Evolutionary conservation across 2,113 vertebrate species (phyloP).

Genomic region (Prunella himalayana): DNA sequence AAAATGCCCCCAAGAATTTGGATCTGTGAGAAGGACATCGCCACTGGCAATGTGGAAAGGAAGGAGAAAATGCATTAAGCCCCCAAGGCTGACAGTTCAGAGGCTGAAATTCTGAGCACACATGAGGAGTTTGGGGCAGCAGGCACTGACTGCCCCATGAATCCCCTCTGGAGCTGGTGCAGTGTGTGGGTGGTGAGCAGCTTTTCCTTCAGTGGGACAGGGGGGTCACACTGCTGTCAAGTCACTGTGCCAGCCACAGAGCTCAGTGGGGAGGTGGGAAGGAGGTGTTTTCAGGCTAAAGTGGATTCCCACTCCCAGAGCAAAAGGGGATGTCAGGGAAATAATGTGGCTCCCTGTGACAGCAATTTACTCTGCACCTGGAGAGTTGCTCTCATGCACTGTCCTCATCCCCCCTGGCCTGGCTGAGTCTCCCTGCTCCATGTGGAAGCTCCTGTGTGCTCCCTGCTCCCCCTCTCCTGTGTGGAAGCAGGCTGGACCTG

Average conservation of each 20-base stretch:
- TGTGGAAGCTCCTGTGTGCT: neutral
- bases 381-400: neutral
- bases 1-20: slow-evolving; percentile 29
- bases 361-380: neutral
- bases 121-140: neutral
- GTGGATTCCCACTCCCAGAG: neutral
- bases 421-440: neutral
- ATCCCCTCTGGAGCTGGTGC: neutral
- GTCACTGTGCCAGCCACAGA: neutral
- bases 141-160: neutral
- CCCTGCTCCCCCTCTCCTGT: too few relatives aligned
- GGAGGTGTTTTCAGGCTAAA: neutral
- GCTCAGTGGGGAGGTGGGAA: neutral
- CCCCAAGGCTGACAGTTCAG: neutral
- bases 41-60: slow-evolving; percentile 31
- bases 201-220: neutral
- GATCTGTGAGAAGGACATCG: slow-evolving; percentile 1
- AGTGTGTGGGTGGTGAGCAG: neutral
- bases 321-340: neutral
- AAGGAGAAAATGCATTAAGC: neutral
- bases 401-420: neutral
- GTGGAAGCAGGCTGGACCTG: neutral
- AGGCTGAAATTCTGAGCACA: neutral
- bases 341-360: neutral
- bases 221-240: neutral